phyloP scores from a whole-genome alignment of 2,888 invertebrate species.

The Resseliella maxima region DNA sequence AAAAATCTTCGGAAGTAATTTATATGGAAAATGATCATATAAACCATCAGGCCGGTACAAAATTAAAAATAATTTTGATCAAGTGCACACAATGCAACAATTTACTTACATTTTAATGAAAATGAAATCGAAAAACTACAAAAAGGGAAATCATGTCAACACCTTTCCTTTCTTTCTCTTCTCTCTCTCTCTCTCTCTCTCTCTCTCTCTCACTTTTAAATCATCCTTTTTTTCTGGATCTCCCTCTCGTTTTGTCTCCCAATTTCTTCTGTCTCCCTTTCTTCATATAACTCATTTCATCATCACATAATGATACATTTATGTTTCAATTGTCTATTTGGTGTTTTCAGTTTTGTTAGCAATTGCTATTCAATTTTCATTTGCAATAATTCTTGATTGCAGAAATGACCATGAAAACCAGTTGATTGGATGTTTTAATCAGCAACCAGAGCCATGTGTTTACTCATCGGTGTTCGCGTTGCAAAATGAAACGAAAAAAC shows the following conservation, averaged over 20 bases:
- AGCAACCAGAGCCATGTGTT: neutral
- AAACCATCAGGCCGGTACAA: too few relatives aligned
- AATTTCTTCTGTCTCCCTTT: neutral
- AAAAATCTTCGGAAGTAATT: too few relatives aligned
- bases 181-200: neutral
- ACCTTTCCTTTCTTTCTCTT: neutral
- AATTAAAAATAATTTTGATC: too few relatives aligned
- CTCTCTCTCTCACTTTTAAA: too few relatives aligned
- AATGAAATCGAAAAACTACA: neutral
- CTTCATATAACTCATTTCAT: neutral
- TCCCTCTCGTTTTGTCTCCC: neutral
- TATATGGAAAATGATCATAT: too few relatives aligned
- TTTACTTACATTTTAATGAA: neutral
- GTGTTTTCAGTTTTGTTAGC: neutral
- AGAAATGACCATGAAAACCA: slow-evolving; percentile 26
- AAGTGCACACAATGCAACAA: too few relatives aligned
- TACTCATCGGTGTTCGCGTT: too few relatives aligned
- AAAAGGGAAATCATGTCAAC: neutral
- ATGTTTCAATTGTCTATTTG: neutral
- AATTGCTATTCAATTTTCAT: neutral
- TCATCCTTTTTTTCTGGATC: neutral
- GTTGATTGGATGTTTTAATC: neutral
- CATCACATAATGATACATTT: neutral
- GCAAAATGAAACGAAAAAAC: neutral
- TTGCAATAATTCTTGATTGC: neutral